A percentile compares a stretch with the other conserved stretches of the same genome.
Evolutionary conservation across 1,140 invertebrate genomes (phyloP).

Genomic region (Hycleus phaleratus): DNA sequence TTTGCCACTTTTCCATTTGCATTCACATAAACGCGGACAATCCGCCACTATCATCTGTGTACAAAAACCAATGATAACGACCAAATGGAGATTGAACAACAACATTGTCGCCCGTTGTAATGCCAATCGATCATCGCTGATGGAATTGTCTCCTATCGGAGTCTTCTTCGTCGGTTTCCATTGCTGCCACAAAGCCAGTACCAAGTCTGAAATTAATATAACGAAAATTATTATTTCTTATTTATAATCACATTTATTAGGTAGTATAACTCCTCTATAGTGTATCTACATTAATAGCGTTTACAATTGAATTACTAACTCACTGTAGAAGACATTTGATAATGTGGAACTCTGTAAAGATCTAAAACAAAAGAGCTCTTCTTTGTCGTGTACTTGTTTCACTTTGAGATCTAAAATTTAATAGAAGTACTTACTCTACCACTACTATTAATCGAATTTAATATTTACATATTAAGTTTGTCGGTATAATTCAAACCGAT

Average conservation of each 20-base stretch:
- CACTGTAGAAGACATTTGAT: background rate
- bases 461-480: no score
- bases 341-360: no score
- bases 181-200: slow-evolving; percentile 3
- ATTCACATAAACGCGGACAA: slow-evolving; percentile 67
- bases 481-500: background rate
- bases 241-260: background rate
- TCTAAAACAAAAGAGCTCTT: no score
- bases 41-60: slow-evolving; percentile 42
- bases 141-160: slow-evolving; percentile 8
- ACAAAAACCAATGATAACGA: slow-evolving; percentile 28
- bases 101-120: slow-evolving; percentile 12
- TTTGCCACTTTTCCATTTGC: slow-evolving; percentile 80
- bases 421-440: no score
- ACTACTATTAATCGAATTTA: no score
- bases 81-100: slow-evolving; percentile 14
- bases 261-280: no score
- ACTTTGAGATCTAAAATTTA: no score
- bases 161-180: slow-evolving; percentile 37
- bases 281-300: no score
- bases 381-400: no score
- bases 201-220: slow-evolving; percentile 13
- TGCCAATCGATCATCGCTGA: slow-evolving; percentile 3
- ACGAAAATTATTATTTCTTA: background rate
- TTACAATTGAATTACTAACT: background rate